Evolutionary conservation across 2,797 vertebrate species (phyloP).

Genomic region (Sternotherus odoratus): DNA sequence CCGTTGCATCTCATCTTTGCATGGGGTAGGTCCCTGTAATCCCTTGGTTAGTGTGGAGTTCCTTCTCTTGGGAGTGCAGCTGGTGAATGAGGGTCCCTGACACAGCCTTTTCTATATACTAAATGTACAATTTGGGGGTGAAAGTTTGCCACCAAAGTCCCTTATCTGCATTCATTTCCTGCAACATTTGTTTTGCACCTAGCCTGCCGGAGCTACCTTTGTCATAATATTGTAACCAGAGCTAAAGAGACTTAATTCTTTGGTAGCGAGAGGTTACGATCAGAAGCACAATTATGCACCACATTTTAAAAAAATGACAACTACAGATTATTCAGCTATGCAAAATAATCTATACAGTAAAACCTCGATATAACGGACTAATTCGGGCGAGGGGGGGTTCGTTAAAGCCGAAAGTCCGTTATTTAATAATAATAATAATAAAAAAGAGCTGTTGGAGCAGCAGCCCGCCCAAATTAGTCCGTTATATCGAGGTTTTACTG

Average conservation of each 20-base stretch:
- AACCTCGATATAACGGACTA: too few species aligned
- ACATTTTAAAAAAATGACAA: not conserved
- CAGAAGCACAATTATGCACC: not conserved
- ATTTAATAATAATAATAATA: too few species aligned
- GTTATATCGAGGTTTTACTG: too few species aligned
- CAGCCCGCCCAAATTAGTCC: too few species aligned
- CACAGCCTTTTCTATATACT: not conserved
- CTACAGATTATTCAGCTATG: not conserved
- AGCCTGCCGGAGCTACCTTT: not conserved
- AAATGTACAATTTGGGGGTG: too few species aligned
- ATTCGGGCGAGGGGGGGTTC: too few species aligned
- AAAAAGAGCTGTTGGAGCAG: too few species aligned
- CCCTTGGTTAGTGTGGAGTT: not conserved
- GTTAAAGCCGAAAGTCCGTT: too few species aligned
- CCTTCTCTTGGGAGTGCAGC: not conserved
- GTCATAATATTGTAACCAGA: not conserved
- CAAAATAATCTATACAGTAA: too few species aligned
- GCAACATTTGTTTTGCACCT: not conserved
- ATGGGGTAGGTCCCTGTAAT: not conserved
- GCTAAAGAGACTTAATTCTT: not conserved
- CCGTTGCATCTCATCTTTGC: not conserved
- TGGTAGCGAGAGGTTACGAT: not conserved
- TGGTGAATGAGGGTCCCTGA: not conserved
- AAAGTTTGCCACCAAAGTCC: too few species aligned
- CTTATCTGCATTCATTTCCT: too few species aligned